Percentiles rank a stretch among this genome's conserved stretches.
Evolutionary conservation across 2,113 vertebrate species (phyloP).

Genomic region (Isurus oxyrinchus): DNA sequence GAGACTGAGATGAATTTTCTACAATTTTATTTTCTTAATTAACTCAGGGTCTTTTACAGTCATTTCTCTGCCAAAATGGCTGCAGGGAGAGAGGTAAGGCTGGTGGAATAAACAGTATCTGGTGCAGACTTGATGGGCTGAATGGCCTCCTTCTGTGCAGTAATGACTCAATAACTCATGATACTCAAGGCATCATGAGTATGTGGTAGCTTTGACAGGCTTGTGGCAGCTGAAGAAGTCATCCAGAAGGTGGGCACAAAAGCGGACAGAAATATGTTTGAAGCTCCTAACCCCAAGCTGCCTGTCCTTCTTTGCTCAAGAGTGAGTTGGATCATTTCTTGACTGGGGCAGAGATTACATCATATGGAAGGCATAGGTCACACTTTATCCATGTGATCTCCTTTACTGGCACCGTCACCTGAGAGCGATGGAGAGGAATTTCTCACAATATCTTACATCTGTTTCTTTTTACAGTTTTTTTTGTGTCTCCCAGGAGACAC

Average conservation of each 20-base stretch:
- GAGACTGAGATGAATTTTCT: not conserved
- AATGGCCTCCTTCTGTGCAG: too few relatives aligned
- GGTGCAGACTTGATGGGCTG: not conserved
- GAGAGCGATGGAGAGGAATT: too few relatives aligned
- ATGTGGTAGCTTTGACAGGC: not conserved
- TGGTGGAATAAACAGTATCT: not conserved
- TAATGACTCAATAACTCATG: not conserved
- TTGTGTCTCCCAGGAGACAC: too few relatives aligned
- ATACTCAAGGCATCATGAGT: not conserved
- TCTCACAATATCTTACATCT: too few relatives aligned
- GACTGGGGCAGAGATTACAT: too few relatives aligned
- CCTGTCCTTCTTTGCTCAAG: not conserved
- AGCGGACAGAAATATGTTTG: not conserved
- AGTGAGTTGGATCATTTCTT: too few relatives aligned
- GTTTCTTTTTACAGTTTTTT: too few relatives aligned
- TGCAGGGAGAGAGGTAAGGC: too few relatives aligned
- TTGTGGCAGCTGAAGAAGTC: not conserved
- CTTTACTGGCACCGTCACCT: too few relatives aligned
- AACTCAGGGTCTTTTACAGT: not conserved
- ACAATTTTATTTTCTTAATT: not conserved
- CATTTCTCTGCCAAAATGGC: not conserved
- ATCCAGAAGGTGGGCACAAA: not conserved
- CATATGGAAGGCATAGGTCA: too few relatives aligned
- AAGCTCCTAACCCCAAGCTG: not conserved
- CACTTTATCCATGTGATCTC: too few relatives aligned